A percentile compares a stretch with the other conserved stretches of the same genome.
Evolutionary conservation across 2,113 vertebrate genomes (phyloP).

Genomic region (Chascanopsetta lugubris): DNA sequence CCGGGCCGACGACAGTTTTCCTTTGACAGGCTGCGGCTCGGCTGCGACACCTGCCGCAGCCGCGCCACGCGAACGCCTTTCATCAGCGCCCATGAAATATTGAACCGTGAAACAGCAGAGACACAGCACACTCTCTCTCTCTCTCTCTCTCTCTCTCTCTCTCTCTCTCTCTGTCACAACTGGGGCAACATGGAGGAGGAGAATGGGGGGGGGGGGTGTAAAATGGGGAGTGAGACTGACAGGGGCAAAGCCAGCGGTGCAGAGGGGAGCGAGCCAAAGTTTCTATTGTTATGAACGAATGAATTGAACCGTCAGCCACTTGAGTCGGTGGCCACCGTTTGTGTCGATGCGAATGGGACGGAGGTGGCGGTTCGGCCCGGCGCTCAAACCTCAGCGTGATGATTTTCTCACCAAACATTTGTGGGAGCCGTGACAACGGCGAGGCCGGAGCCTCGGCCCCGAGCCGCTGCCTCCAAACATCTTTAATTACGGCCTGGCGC

Average conservation of each 20-base stretch:
- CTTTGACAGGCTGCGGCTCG: not conserved
- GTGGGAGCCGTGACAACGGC: constrained; percentile 68
- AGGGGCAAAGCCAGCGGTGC: constrained; percentile 19
- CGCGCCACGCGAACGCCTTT: constrained; percentile 5
- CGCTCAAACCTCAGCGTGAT: constrained; percentile 68
- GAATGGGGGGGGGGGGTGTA: constrained; percentile 15
- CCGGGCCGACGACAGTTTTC: not conserved
- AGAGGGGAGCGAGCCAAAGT: constrained; percentile 49
- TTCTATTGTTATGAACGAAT: constrained; percentile 55
- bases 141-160: constrained; percentile 41
- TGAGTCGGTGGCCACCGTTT: constrained; percentile 66
- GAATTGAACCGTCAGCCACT: constrained; percentile 49
- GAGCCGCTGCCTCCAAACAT: constrained; percentile 54
- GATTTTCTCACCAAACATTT: constrained; percentile 76
- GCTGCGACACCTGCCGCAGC: constrained; percentile 2
- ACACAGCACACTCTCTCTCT: constrained; percentile 30
- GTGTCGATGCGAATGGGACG: constrained; percentile 78
- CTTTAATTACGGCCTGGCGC: constrained; percentile 69
- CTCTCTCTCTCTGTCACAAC: constrained; percentile 44
- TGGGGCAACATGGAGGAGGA: no score
- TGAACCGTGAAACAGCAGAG: constrained; percentile 35
- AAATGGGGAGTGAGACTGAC: constrained; percentile 32
- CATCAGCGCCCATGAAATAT: constrained; percentile 63
- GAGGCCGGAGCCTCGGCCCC: constrained; percentile 44
- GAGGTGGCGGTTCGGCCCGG: constrained; percentile 52